A percentile compares a stretch with the other conserved stretches of the same genome.
These are phyloP conservation scores for Bos taurus DNA, from an alignment of 2,113 vertebrate species.

Conservation along the genomic window ARS-UCD2.0 NC_037337.1:28976501-28977000, in stretches of 20 bases:
- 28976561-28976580: not conserved
- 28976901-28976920: not conserved
- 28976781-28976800: not conserved
- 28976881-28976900: not conserved
- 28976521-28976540: not conserved
- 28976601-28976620: rapidly evolving
- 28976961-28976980: not conserved
- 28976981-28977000: not conserved
- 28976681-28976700: not conserved
- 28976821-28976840: not conserved
- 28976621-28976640: not conserved
- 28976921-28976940: rapidly evolving
- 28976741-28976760: not conserved
- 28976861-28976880: rapidly evolving
- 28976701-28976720: not conserved
- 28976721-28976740: not conserved
- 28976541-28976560: not conserved
- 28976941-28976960: not conserved
- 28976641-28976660: not conserved
- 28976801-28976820: not conserved
- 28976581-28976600: not conserved
- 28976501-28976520: not conserved
- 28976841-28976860: not conserved
- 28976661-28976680: not conserved
- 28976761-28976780: not conserved